Evolutionary conservation across 2,888 invertebrate species (phyloP).

Genomic region (Xanthostigma xanthostigma): DNA sequence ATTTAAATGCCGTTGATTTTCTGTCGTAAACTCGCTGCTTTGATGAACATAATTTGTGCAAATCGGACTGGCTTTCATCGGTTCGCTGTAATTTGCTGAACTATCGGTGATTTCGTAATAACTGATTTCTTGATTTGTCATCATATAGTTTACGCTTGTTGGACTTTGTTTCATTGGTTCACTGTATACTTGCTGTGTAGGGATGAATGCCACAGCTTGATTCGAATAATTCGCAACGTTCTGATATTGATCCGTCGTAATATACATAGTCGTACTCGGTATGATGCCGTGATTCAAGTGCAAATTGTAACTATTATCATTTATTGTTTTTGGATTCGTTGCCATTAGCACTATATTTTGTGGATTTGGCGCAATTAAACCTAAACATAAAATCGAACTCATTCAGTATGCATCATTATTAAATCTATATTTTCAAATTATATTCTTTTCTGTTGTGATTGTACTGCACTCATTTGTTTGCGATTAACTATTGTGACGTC

Average conservation of each 20-base stretch:
- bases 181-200: background rate
- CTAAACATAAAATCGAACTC: background rate
- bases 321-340: constrained; percentile 9
- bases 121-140: too few relatives aligned
- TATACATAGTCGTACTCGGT: background rate
- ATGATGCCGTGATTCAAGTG: background rate
- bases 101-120: background rate
- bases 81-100: constrained; percentile 1
- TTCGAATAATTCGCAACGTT: background rate
- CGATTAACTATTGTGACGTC: too few relatives aligned
- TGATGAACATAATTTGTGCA: background rate
- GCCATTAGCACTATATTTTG: constrained; percentile 5
- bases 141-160: background rate
- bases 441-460: too few relatives aligned
- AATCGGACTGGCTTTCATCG: constrained; percentile 4
- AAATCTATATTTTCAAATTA: too few relatives aligned
- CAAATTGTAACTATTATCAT: constrained; percentile 9
- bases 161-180: constrained; percentile 3
- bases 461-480: too few relatives aligned
- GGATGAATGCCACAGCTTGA: background rate
- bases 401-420: too few relatives aligned
- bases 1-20: background rate
- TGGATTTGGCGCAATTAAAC: constrained; percentile 2
- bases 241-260: constrained; percentile 1
- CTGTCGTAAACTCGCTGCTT: background rate